Conservation (phyloP, 1,140 invertebrate species). For the Antheraea pernyi region DNA sequence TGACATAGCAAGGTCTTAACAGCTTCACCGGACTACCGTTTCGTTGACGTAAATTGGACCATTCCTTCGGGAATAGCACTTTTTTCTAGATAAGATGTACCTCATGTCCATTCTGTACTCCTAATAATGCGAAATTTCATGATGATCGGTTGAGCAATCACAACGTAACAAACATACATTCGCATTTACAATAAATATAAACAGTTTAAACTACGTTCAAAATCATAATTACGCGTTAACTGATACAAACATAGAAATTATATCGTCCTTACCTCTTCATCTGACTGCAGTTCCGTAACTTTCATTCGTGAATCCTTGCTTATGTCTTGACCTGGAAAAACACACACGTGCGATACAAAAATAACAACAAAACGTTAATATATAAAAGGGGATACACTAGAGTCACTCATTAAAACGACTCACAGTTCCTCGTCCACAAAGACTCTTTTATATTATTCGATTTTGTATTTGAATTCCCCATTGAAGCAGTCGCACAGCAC, state of each 20-base stretch:
- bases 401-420: conserved; percentile 33
- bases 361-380: conserved; percentile 23
- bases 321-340: conserved; percentile 79
- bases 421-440: conserved; percentile 56
- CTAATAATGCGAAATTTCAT: too few species aligned
- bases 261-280: conserved; percentile 60
- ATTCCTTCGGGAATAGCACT: too few species aligned
- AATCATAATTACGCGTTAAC: not conserved
- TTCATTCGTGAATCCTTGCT: conserved; percentile 76
- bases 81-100: too few species aligned
- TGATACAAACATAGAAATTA: not conserved
- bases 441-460: conserved; percentile 40
- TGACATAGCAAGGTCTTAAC: too few species aligned
- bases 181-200: too few species aligned
- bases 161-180: too few species aligned
- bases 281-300: conserved; percentile 72
- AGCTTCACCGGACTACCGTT: too few species aligned
- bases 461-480: conserved; percentile 65
- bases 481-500: conserved; percentile 38
- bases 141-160: too few species aligned
- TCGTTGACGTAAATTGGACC: too few species aligned
- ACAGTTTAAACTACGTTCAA: too few species aligned
- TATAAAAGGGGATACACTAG: conserved; percentile 23
- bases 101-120: too few species aligned
- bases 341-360: conserved; percentile 52